These are phyloP conservation scores for Clinocottus analis DNA, from an alignment of 2,113 vertebrate genomes.

Conservation along the genomic window DNA sequence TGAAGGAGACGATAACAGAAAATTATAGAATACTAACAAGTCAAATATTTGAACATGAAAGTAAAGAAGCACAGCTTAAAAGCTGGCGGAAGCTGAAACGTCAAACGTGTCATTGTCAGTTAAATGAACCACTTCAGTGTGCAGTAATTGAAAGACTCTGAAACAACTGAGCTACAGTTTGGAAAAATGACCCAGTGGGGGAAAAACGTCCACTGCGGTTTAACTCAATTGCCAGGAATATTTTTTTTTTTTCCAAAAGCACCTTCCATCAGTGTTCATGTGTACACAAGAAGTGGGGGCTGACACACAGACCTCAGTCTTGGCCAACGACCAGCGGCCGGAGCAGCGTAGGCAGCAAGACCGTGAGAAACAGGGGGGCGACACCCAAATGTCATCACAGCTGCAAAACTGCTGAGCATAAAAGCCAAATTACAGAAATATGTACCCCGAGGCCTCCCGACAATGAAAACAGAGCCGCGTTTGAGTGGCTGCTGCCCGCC, in stretches of 20 bases:
- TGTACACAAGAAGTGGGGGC: constrained; percentile 81
- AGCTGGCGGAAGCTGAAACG: neutral
- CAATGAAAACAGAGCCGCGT: constrained; percentile 86
- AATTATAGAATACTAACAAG: neutral
- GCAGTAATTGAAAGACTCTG: constrained; percentile 17
- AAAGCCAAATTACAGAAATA: constrained; percentile 94
- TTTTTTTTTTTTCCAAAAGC: constrained; percentile 70
- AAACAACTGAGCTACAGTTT: constrained; percentile 47
- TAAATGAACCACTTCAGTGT: constrained; percentile 29
- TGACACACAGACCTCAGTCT: constrained; percentile 83
- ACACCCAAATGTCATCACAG: constrained; percentile 93
- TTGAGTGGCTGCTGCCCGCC: constrained; percentile 79
- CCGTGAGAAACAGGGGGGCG: constrained; percentile 94
- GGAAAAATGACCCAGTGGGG: constrained; percentile 64
- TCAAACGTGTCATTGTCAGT: constrained; percentile 17
- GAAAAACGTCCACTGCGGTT: constrained; percentile 55
- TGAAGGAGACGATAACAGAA: neutral
- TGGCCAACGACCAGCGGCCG: constrained; percentile 85
- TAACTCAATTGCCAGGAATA: constrained; percentile 71
- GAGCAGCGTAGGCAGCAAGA: constrained; percentile 85
- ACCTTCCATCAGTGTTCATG: constrained; percentile 77
- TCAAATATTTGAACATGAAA: neutral
- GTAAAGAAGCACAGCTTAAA: constrained; percentile 1
- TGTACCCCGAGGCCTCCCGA: constrained; percentile 86
- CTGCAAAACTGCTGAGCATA: constrained; percentile 92